phyloP scores from a whole-genome alignment of 2,888 invertebrate species.

The Pardosa pseudoannulata region DNA sequence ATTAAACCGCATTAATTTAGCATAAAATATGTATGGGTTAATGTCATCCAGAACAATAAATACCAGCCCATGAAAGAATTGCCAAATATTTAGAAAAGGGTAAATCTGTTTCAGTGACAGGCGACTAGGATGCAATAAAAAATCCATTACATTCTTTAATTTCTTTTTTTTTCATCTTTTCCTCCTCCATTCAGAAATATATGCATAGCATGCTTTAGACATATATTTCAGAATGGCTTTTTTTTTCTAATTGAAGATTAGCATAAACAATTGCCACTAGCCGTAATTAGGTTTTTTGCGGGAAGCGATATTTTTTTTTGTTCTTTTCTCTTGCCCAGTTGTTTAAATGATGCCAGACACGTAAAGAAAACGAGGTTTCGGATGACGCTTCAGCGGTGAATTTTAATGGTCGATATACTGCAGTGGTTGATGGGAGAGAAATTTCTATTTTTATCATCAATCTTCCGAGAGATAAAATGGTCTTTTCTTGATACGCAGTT shows the following conservation, averaged over 20 bases:
- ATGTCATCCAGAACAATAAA: no score
- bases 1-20: no score
- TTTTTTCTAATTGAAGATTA: slow-evolving; percentile 15
- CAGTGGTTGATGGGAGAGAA: background rate
- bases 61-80: background rate
- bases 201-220: slow-evolving; percentile 2
- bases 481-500: background rate
- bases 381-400: background rate
- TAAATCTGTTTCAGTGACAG: background rate
- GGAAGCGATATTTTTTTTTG: background rate
- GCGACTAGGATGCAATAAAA: background rate
- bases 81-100: background rate
- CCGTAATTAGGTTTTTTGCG: background rate
- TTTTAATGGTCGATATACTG: slow-evolving; percentile 15
- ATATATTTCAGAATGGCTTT: background rate
- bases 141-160: background rate
- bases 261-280: slow-evolving; percentile 17
- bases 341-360: slow-evolving; percentile 11
- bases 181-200: background rate
- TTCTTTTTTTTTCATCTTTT: background rate
- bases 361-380: background rate
- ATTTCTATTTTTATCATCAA: slow-evolving; percentile 1
- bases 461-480: background rate
- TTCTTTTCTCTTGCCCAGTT: background rate
- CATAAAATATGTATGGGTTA: no score